phyloP scores from a whole-genome alignment of 2,113 vertebrate genomes.

The Rhabdornis inornatus region DNA sequence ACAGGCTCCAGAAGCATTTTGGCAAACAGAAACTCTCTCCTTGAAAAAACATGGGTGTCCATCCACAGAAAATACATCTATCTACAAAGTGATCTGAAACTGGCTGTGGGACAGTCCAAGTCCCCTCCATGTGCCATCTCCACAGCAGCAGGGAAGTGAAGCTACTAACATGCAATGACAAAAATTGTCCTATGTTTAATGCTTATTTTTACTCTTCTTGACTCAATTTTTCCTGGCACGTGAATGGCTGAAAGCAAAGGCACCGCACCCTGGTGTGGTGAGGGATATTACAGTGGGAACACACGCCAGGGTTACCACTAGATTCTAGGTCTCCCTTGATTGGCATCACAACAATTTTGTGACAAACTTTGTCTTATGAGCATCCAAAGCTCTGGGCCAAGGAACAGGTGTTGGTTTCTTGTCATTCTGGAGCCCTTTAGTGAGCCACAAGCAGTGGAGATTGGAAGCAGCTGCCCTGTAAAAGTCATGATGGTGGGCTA shows the following conservation, averaged over 20 bases:
- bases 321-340: neutral
- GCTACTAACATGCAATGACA: neutral
- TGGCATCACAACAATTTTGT: neutral
- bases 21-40: neutral
- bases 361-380: neutral
- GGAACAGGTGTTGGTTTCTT: neutral
- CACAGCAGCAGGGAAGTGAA: neutral
- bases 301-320: neutral
- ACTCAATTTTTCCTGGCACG: constrained; percentile 9
- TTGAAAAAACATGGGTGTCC: neutral
- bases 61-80: neutral
- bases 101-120: neutral
- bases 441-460: neutral
- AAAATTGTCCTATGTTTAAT: neutral
- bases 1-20: neutral
- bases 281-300: neutral
- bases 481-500: neutral
- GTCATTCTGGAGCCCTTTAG: neutral
- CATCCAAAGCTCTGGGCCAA: neutral
- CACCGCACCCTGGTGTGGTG: neutral
- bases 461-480: neutral
- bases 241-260: neutral
- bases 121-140: neutral
- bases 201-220: neutral
- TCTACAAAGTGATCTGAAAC: neutral